Evolutionary conservation across 2,113 vertebrate species (phyloP).

Genomic region (Perca fluviatilis): DNA sequence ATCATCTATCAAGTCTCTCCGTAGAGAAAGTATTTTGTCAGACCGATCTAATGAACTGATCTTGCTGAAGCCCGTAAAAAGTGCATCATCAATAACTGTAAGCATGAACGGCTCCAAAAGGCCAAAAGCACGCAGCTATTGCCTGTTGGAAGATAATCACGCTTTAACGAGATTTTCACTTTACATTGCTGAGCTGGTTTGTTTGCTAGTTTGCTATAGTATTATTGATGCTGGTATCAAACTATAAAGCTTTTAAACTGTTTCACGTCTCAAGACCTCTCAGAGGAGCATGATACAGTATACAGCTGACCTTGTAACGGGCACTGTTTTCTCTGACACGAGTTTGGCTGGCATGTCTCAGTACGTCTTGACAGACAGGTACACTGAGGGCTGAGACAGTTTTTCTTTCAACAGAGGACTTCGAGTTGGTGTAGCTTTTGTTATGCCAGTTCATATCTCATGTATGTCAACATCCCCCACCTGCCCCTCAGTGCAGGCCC

Average conservation of each 20-base stretch:
- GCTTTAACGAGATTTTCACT: constrained; percentile 55
- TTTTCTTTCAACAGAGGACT: constrained; percentile 32
- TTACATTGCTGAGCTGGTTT: constrained; percentile 35
- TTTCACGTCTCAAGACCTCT: constrained; percentile 41
- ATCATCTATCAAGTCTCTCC: constrained; percentile 60
- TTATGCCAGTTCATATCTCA: constrained; percentile 62
- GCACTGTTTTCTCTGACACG: constrained; percentile 43
- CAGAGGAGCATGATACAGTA: constrained; percentile 34
- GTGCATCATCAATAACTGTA: constrained; percentile 59
- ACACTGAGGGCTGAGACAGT: constrained; percentile 44
- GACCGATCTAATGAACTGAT: constrained; percentile 59
- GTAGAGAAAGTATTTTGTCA: constrained; percentile 58
- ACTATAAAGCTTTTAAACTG: constrained; percentile 46
- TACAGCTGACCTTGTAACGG: constrained; percentile 64
- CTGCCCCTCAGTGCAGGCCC: constrained; percentile 24
- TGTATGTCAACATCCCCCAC: constrained; percentile 57
- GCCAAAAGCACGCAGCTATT: constrained; percentile 35
- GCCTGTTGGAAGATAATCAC: constrained; percentile 47
- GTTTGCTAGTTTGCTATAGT: constrained; percentile 31
- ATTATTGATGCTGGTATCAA: constrained; percentile 44
- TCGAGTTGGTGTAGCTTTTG: constrained; percentile 46
- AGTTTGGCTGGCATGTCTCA: constrained; percentile 53
- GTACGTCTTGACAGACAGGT: constrained; percentile 70
- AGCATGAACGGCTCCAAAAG: constrained; percentile 44
- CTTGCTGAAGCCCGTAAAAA: constrained; percentile 50